Percentiles rank a stretch among this genome's conserved stretches.
Conservation (phyloP, 2,113 vertebrate species). For the Lontra canadensis region DNA sequence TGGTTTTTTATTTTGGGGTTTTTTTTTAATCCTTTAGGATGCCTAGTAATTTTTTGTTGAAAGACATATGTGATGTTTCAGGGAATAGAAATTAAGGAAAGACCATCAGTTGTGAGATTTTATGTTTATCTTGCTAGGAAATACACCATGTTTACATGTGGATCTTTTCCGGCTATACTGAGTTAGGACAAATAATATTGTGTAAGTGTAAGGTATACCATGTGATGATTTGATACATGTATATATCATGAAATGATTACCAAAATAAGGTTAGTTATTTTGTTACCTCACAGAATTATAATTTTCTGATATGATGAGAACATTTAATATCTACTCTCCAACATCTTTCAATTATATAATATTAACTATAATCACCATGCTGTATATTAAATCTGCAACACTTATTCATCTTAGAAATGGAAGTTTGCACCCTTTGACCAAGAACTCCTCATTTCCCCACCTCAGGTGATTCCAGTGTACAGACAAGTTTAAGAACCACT, state of each 20-base stretch:
- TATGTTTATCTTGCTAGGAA: neutral
- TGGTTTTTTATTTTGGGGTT: neutral
- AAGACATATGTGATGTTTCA: neutral
- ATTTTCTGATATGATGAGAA: neutral
- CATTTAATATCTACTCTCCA: neutral
- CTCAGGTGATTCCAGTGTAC: neutral
- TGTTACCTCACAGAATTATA: neutral
- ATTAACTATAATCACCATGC: neutral
- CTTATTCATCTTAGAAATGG: neutral
- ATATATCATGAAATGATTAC: neutral
- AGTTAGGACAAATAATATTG: neutral
- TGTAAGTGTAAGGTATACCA: neutral
- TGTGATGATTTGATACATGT: neutral
- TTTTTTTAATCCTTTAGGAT: neutral
- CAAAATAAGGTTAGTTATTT: neutral
- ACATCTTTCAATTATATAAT: neutral
- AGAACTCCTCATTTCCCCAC: neutral
- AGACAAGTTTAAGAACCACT: neutral
- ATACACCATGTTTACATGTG: neutral
- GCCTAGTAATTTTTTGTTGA: neutral
- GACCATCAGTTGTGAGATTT: neutral
- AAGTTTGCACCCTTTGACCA: neutral
- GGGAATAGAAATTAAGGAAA: neutral
- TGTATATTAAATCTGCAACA: neutral
- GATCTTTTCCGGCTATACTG: neutral